Base-by-base conservation (phyloP, 2,888 invertebrate species). In the Chymomyza caudatula region DNA sequence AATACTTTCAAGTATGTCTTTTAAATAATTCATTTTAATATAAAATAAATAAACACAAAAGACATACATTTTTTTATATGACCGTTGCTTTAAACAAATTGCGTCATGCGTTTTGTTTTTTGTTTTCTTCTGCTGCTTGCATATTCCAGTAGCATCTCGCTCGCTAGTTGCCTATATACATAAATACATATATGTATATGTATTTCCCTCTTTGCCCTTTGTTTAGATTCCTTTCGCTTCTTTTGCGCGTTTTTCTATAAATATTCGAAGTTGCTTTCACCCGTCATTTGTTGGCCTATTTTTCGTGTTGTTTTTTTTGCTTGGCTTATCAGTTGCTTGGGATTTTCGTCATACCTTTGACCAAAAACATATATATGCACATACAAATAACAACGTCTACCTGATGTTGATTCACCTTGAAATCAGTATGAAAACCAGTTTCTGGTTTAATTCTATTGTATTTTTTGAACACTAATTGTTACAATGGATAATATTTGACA, bases 401-500 rank as follows among this genome's bases (percentile, higher is more conserved):
- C 13, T n/a, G 19, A 42, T 42, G 55, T 51, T 83, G 75, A 85
- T 66, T 83, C 80, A 79, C 67, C 67, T 73, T 70, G 57, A 19
- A 44, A 66, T 13, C 4, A 13, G 15, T 51, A 3, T 13, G 20
- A 65, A 85, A 85, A 80, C 84, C 61, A 52, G 83, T 79, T 80
- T 64, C 51, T 22, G 19, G 60, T 2, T 15, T 17, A n/a, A 3
- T 47, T 17, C 44, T 47, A 15, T 47, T 47, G 6, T 15, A 17
- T 17, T 43, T 17, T 11, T 8, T 15, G 1, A 17, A 47, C 44
- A 47, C n/a, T 17, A 47, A 47, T 17, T n/a, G 4, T n/a, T 17
- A 47, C 13, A 17, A 15, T 47, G 17, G 3, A 47, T n/a, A 17
- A 47, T 17, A 17, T 8, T 15, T 2, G 0, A 15, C 19, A 47